These are phyloP conservation scores for Tetragonisca angustula DNA, from an alignment of 2,888 invertebrate genomes.

Conservation along the genomic window DNA sequence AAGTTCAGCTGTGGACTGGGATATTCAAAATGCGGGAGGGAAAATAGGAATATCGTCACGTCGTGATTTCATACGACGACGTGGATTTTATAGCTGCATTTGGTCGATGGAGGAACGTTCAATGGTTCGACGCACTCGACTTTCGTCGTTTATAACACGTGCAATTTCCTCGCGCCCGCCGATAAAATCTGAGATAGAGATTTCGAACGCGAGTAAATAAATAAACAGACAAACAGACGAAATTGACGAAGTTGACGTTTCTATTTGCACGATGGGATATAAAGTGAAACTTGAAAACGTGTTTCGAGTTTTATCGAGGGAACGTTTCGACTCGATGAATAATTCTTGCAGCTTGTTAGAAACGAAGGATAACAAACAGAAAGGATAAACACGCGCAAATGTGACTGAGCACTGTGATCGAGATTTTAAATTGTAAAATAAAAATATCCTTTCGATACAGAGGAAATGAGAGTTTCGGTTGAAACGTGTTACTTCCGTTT, in stretches of 20 bases:
- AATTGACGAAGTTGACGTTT: too few relatives aligned
- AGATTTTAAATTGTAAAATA: background rate
- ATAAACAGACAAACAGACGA: background rate
- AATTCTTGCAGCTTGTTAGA: background rate
- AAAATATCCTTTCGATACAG: background rate
- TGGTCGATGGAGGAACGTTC: background rate
- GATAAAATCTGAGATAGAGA: background rate
- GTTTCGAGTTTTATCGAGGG: background rate
- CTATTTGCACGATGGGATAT: background rate
- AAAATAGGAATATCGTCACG: background rate
- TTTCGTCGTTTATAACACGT: background rate
- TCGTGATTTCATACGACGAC: background rate
- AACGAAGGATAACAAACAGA: background rate
- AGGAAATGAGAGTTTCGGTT: background rate
- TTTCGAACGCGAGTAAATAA: background rate
- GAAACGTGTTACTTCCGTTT: background rate
- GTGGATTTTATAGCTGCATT: background rate
- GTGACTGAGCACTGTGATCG: background rate
- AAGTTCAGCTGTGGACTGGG: slow-evolving; percentile 12
- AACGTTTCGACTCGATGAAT: background rate
- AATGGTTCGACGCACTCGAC: background rate
- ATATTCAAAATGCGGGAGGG: background rate
- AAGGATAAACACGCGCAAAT: background rate
- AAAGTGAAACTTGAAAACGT: background rate
- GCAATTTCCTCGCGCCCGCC: background rate